Evolutionary conservation across 2,888 invertebrate genomes (phyloP).

Genomic region (Oeneis ivallda): DNA sequence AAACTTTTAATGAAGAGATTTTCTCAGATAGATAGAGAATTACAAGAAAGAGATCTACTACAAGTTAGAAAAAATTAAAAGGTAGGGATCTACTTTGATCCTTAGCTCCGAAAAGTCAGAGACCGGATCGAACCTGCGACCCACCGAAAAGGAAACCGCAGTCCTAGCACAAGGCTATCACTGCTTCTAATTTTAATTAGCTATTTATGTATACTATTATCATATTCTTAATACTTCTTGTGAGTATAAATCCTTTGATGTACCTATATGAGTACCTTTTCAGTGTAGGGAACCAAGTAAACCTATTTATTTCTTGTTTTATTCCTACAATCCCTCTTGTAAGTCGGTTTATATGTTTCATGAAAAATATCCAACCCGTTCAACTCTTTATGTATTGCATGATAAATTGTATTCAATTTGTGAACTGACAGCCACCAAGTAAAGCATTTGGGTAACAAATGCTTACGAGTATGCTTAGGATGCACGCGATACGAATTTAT

Average conservation of each 20-base stretch:
- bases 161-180: no score
- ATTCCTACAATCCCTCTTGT: slow-evolving; percentile 4
- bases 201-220: not conserved
- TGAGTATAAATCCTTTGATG: slow-evolving; percentile 7
- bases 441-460: slow-evolving; percentile 77
- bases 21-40: no score
- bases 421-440: slow-evolving; percentile 71
- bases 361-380: slow-evolving; percentile 54
- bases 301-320: slow-evolving; percentile 13
- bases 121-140: no score
- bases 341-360: slow-evolving; percentile 31
- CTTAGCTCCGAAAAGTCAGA: no score
- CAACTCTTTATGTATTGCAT: slow-evolving; percentile 67
- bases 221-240: not conserved
- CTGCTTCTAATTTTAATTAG: no score
- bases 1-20: no score
- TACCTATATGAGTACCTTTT: not conserved
- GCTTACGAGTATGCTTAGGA: slow-evolving; percentile 62
- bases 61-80: no score
- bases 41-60: no score
- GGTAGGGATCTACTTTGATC: no score
- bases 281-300: not conserved
- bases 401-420: slow-evolving; percentile 79
- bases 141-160: no score
- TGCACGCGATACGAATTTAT: slow-evolving; percentile 67